Percentiles rank a stretch among this genome's conserved stretches.
Conservation (phyloP, 2,888 invertebrate genomes). For the Tiphia femorata region DNA sequence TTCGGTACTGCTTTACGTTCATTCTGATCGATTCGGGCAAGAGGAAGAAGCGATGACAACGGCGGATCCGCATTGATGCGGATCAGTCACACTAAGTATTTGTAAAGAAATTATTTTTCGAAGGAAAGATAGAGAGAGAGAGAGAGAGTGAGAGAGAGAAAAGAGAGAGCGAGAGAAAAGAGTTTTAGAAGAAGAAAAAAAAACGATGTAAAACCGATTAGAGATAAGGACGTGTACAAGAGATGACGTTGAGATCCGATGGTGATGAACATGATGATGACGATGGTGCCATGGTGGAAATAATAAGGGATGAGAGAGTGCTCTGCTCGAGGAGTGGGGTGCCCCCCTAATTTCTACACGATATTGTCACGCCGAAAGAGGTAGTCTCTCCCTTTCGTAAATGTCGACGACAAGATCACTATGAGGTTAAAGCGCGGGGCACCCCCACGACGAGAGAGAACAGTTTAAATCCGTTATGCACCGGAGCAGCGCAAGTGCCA, state of each 20-base stretch:
- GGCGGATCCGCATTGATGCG: slow-evolving; percentile 37
- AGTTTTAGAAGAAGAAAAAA: slow-evolving; percentile 25
- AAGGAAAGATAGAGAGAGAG: slow-evolving; percentile 33
- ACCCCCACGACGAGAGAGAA: slow-evolving; percentile 45
- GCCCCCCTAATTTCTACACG: slow-evolving; percentile 56
- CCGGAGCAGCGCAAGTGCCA: slow-evolving; percentile 57
- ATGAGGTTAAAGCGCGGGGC: slow-evolving; percentile 49
- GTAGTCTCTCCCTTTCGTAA: too few species aligned
- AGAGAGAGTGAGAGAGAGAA: too few species aligned
- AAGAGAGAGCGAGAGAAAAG: too few species aligned
- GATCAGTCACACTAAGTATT: slow-evolving; percentile 46
- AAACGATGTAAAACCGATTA: slow-evolving; percentile 12
- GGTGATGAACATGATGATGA: slow-evolving; percentile 49
- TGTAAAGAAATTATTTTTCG: slow-evolving; percentile 65
- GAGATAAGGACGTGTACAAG: too few species aligned
- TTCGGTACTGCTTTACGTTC: slow-evolving; percentile 47
- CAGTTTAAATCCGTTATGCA: slow-evolving; percentile 50
- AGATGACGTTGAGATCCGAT: slow-evolving; percentile 42
- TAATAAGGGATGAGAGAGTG: slow-evolving; percentile 44
- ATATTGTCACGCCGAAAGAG: slow-evolving; percentile 44
- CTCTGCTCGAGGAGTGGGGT: slow-evolving; percentile 58
- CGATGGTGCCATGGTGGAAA: slow-evolving; percentile 58
- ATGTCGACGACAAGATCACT: slow-evolving; percentile 48
- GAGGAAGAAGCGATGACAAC: slow-evolving; percentile 45
- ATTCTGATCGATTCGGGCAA: slow-evolving; percentile 41